Base-by-base conservation (phyloP, 2,888 invertebrate species). In the Caenorhabditis imperialis region DNA sequence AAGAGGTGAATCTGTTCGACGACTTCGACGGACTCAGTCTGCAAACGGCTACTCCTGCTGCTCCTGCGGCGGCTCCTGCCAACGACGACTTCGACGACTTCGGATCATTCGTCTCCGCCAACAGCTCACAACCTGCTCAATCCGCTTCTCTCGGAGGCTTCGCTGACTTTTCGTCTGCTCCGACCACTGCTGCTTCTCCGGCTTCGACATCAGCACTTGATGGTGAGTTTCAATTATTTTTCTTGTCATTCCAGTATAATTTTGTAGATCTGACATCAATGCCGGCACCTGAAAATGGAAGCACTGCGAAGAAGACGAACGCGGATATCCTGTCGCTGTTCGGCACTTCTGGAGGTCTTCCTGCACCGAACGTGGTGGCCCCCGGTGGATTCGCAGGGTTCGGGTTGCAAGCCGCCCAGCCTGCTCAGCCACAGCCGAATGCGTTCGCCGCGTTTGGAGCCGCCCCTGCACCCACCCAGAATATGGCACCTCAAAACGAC, bases 61-160 rank as follows among this genome's bases (percentile, higher is more conserved):
- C 47, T 6, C 50, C 63, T 8, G n/a, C 58, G 20, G 14, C 44
- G 18, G 12, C 63, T 12, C 22, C 45, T n/a, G 8, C 50, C 8
- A 62, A 63, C 47, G 77, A 78, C 12, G 79, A 84, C 42, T 58
- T 85, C 14, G 85, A 85, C 37, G 85, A 85, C 61, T 85, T 85
- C 48, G 85, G 85, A 10, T 77, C 82, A 16, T 81, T 85, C 14
- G 85, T 85, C 8, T 82, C 84, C 3, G 85, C 84, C 1, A 40
- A 65, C 2, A 3, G 38, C 10, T 8, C 30, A 0, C 40, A 27
- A 12, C 30, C 50, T 7, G 38, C 57, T 10, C 38, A 44, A 4
- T 30, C 55, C 2, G 27, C 37, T 16, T n/a, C 35, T 14, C 18
- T 73, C 38, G 60, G 47, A 7, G 71, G 48, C 2, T 77, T 77